phyloP scores from a whole-genome alignment of 2,888 invertebrate genomes.

The Acrobasis consociella region DNA sequence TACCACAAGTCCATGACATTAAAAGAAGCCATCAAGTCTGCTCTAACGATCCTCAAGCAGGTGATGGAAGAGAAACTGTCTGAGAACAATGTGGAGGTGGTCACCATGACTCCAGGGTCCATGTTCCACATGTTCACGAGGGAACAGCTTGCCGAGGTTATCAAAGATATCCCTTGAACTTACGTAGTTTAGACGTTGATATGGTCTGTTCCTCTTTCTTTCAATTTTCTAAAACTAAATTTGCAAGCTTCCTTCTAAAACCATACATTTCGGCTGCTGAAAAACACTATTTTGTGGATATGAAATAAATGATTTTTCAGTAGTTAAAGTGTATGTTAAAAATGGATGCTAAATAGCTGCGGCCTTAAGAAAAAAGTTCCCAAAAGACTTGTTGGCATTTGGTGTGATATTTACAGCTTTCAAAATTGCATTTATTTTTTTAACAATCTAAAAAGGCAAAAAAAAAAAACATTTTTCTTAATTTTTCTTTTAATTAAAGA shows the following conservation, averaged over 20 bases:
- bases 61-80: constrained; percentile 99
- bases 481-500: not conserved
- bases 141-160: constrained; percentile 95
- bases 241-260: not conserved
- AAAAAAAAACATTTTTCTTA: too few relatives aligned
- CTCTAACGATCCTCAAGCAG: constrained; percentile 97
- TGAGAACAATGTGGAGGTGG: constrained; percentile 98
- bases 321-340: too few relatives aligned
- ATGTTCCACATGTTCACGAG: constrained; percentile 95
- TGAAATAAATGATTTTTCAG: too few relatives aligned
- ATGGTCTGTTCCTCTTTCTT: constrained; percentile 30
- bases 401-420: too few relatives aligned
- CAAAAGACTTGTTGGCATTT: too few relatives aligned
- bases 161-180: constrained; percentile 86
- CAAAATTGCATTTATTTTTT: too few relatives aligned
- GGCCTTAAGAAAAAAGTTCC: too few relatives aligned
- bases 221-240: not conserved
- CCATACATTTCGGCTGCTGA: too few relatives aligned
- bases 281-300: too few relatives aligned
- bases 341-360: too few relatives aligned
- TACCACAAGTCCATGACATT: constrained; percentile 95
- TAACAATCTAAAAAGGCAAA: too few relatives aligned
- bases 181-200: constrained; percentile 28
- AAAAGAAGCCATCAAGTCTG: constrained; percentile 94
- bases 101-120: constrained; percentile 93